Evolutionary conservation across 2,888 invertebrate genomes (phyloP).

Genomic region (Caradrina kadenii): DNA sequence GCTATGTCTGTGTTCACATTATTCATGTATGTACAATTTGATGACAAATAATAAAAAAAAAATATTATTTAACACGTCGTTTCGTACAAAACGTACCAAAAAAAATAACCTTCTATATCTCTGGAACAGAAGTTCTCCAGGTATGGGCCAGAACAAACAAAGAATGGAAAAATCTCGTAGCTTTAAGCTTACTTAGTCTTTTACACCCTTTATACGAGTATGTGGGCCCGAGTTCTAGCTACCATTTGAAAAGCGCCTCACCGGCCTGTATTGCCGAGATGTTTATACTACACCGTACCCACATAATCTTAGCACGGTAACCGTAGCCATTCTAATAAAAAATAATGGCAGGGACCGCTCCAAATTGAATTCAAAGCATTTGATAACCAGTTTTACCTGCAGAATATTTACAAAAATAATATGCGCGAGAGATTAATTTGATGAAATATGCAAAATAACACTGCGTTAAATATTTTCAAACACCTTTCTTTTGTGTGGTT

Average conservation of each 20-base stretch:
- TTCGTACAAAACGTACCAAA: no score
- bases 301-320: slow-evolving; percentile 44
- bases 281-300: slow-evolving; percentile 26
- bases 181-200: no score
- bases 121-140: no score
- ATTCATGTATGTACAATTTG: no score
- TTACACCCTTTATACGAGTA: not conserved
- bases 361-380: slow-evolving; percentile 56
- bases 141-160: no score
- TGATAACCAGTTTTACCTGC: slow-evolving; percentile 35
- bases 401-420: slow-evolving; percentile 40
- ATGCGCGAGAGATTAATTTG: slow-evolving; percentile 31
- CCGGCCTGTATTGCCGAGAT: slow-evolving; percentile 15
- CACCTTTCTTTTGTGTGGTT: slow-evolving; percentile 8
- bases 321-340: slow-evolving; percentile 58
- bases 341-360: slow-evolving; percentile 50
- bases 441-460: slow-evolving; percentile 29
- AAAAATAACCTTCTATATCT: no score
- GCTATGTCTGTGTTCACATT: no score
- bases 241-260: slow-evolving; percentile 23
- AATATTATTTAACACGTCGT: no score
- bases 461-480: slow-evolving; percentile 13
- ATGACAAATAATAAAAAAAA: no score
- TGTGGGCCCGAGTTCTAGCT: slow-evolving; percentile 1
- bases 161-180: no score